Evolutionary conservation across 2,113 vertebrate genomes (phyloP), one percentile per base, ranked within the genome.

Genomic region (Labeo rohita): DNA sequence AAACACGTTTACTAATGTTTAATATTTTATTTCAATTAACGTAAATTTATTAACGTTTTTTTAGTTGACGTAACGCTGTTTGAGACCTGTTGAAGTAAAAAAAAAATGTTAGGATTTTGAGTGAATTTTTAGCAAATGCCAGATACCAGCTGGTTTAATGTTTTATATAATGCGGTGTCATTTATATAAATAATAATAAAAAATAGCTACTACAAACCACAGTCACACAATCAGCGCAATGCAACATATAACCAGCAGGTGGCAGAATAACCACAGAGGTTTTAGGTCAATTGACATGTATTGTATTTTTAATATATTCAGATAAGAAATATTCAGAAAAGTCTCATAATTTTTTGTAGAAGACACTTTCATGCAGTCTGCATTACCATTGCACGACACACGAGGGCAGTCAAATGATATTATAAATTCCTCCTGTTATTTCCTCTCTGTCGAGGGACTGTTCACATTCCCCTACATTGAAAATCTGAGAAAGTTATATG

Each of bases 231-330:
- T 21, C 12, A 12, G 6, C 61, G 15, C 28, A 21, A 21, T 2
- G 12, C 59, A 54, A 80, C 56, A 11, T 47, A 65, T 80, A 39
- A 74, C 50, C 82, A 45, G 50, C 15, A 74, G 82, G 36, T 74
- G 82, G 82, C 82, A 84, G 39, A 45, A 23, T 18, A 43, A 36
- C 18, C 16, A 13, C 79, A 45, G 54, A 39, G 43, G 9, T 79
- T 79, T 43, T 43, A 43, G 43, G 13, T 1, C 6, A 28, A 28
- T 28, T 28, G 28, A 28, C 28, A 28, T 28, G 1, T 28, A 28
- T 28, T 28, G 28, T 28, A 28, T 28, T 28, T 28, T 28, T 28
- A 28, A 28, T 28, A 28, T 28, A 28, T 28, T 28, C 28, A 28
- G 28, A 28, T 28, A 28, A 28, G 28, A 28, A 28, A 28, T 28